Evolutionary conservation across 2,888 invertebrate genomes (phyloP), one percentile per base, ranked within the genome.

Genomic region (Horisme vitalbata): DNA sequence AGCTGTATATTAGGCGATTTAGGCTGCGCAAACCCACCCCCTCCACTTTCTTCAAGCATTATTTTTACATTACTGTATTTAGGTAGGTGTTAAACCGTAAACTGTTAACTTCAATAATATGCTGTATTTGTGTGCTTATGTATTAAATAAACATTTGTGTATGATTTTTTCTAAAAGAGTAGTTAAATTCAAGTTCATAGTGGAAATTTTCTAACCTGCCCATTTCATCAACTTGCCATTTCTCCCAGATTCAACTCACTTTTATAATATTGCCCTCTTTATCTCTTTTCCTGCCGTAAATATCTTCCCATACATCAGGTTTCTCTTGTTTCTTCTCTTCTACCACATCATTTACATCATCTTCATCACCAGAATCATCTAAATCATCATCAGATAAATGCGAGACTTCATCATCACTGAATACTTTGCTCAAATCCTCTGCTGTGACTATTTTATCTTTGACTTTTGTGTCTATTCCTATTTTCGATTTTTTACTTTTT

Each of bases 201-300:
- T n/a, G n/a, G n/a, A n/a, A n/a, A n/a, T n/a, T n/a, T n/a, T n/a
- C n/a, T n/a, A n/a, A n/a, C n/a, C n/a, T n/a, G n/a, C n/a, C n/a
- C n/a, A 9, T n/a, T n/a, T 7, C 10, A 26, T 26, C 9, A 23
- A 28, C 28, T 2, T 18, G 1, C 18, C 6, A 5, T 2, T 2
- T 18, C 1, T 5, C 18, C 18, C 9, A 7, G 10, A 20, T 7
- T n/a, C 28, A n/a, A 26, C 27, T 28, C 77, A 93, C 93, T 65
- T 90, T 84, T 30, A 97, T 83, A 56, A 98, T 75, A 71, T 95
- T 94, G 2, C 98, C 98, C 59, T 94, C 91, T 65, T 93, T 93
- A 70, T 95, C 95, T 58, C 96, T 91, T 59, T 94, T 91, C 47
- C 98, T 91, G 0, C 98, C 98, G 82, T 99, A 98, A 72, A 99